phyloP scores from a whole-genome alignment of 1,140 invertebrate species.

The Drosophila ironensis region DNA sequence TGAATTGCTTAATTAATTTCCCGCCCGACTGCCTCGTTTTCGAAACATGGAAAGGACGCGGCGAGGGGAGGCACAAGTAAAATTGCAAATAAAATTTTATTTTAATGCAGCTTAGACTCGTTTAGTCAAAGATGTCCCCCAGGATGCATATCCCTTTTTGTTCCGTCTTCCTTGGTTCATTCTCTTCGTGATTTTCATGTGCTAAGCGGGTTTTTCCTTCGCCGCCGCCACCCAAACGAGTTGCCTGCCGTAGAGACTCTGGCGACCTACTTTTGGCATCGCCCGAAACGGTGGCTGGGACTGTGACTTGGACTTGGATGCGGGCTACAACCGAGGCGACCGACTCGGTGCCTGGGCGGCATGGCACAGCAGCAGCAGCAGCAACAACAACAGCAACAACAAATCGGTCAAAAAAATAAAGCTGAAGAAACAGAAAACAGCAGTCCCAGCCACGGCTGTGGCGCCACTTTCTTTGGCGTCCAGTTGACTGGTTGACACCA shows the following conservation, averaged over 20 bases:
- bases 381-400: background rate
- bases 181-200: conserved; percentile 61
- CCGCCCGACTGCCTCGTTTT: conserved; percentile 26
- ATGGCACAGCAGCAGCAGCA: background rate
- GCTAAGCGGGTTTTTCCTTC: conserved; percentile 37
- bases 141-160: conserved; percentile 43
- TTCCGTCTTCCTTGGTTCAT: background rate
- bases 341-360: conserved; percentile 15
- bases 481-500: conserved; percentile 75
- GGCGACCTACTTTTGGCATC: conserved; percentile 58
- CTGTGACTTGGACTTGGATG: background rate
- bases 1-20: conserved; percentile 76
- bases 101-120: conserved; percentile 47
- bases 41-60: conserved; percentile 1
- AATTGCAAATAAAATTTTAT: conserved; percentile 68
- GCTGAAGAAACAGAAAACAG: conserved; percentile 1
- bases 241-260: conserved; percentile 46
- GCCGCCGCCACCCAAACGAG: conserved; percentile 64
- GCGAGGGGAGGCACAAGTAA: conserved; percentile 29
- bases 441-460: conserved; percentile 30
- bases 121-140: conserved; percentile 35
- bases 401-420: no score
- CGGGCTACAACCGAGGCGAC: background rate
- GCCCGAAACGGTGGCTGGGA: conserved; percentile 14
- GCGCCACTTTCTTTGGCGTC: conserved; percentile 74